These are phyloP conservation scores for Rhinatrema bivittatum DNA, from an alignment of 2,797 vertebrate genomes.

Conservation along the genomic window DNA sequence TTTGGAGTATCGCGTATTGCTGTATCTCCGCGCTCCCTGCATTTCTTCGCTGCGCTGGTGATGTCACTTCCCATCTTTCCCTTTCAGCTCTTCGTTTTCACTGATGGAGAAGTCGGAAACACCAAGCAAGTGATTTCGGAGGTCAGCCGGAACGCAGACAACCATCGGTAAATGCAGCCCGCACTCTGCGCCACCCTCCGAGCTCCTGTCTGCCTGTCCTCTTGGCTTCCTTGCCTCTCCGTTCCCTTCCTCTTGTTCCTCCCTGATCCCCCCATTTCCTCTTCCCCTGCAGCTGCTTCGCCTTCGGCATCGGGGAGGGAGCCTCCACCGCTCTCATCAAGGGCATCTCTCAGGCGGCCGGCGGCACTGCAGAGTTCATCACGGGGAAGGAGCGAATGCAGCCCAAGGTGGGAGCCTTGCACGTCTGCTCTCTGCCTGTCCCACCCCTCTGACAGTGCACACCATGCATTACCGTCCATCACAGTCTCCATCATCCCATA, in stretches of 20 bases:
- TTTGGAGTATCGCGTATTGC: no score
- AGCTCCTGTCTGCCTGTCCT: no score
- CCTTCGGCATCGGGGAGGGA: slow-evolving; percentile 79
- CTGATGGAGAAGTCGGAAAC: slow-evolving; percentile 59
- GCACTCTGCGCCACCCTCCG: no score
- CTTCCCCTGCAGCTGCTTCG: slow-evolving; percentile 62
- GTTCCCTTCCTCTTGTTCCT: neutral
- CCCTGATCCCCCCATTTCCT: neutral
- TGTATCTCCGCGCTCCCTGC: no score
- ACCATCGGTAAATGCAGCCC: slow-evolving; percentile 62
- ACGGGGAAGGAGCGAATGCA: slow-evolving; percentile 67
- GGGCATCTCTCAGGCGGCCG: slow-evolving; percentile 61
- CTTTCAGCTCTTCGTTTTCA: slow-evolving; percentile 63
- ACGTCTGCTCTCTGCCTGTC: no score
- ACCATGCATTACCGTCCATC: no score
- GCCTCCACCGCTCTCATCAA: slow-evolving; percentile 73
- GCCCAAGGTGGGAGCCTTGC: slow-evolving; percentile 63
- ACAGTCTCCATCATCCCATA: no score
- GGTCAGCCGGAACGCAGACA: slow-evolving; percentile 42
- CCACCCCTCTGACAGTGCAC: no score
- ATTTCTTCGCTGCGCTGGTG: no score
- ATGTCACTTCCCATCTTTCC: no score
- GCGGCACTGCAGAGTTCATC: slow-evolving; percentile 71
- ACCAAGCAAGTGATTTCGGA: slow-evolving; percentile 48
- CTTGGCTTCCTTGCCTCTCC: no score